Conservation (phyloP, 2,113 vertebrate genomes). For the Pitta sordida region DNA sequence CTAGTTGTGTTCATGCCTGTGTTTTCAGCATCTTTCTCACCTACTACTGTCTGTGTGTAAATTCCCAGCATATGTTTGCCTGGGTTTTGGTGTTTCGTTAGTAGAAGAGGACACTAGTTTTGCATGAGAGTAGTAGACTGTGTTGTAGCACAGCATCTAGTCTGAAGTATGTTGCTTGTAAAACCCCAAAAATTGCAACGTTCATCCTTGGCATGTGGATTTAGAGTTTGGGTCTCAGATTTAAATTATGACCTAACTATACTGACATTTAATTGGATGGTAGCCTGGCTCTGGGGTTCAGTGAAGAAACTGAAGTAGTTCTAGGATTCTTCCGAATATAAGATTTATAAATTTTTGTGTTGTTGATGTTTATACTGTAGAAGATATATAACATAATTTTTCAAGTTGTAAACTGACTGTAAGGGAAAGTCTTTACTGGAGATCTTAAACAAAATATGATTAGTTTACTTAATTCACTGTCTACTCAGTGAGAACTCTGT, state of each 20-base stretch:
- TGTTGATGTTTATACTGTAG: not conserved
- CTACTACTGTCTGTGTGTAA: not conserved
- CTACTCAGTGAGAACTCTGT: not conserved
- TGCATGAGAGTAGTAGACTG: not conserved
- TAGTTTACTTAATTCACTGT: not conserved
- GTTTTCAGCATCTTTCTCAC: not conserved
- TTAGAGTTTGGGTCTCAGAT: not conserved
- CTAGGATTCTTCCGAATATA: not conserved
- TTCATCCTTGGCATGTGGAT: not conserved
- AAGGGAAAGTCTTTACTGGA: not conserved
- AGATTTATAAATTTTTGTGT: not conserved
- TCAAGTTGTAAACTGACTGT: not conserved
- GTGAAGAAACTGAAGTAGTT: not conserved
- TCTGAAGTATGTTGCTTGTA: not conserved
- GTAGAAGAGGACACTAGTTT: not conserved
- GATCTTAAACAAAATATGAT: not conserved
- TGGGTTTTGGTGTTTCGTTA: not conserved
- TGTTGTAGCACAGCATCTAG: not conserved
- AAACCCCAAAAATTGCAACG: not conserved
- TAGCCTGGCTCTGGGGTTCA: not conserved
- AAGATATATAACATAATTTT: not conserved
- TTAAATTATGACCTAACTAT: not conserved
- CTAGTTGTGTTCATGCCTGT: not conserved
- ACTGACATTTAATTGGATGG: not conserved
- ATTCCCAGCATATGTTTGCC: not conserved